Evolutionary conservation across 2,113 vertebrate species (phyloP).

Genomic region (human (Homo sapiens)): DNA sequence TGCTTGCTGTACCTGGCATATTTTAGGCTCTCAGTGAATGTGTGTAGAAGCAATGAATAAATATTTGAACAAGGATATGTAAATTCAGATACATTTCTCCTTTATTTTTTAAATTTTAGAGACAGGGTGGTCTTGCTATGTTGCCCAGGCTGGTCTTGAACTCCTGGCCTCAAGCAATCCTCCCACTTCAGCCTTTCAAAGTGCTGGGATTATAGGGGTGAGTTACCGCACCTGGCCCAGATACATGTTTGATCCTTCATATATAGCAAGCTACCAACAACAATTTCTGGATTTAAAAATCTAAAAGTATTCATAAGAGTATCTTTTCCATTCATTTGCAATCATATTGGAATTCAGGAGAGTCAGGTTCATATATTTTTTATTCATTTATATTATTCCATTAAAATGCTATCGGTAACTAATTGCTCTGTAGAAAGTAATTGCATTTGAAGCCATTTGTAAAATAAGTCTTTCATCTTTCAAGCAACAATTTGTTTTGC

Average conservation of each 20-base stretch:
- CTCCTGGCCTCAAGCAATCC: no score
- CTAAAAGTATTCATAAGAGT: background rate
- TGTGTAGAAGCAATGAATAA: background rate
- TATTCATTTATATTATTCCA: slow-evolving; percentile 17
- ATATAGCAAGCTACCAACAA: background rate
- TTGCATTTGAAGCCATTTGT: slow-evolving; percentile 29
- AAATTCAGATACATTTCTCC: background rate
- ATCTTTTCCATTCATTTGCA: slow-evolving; percentile 1
- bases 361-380: background rate
- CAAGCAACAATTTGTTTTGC: slow-evolving; percentile 23
- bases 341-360: background rate
- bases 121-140: no score
- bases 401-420: slow-evolving; percentile 4
- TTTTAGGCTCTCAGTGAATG: background rate
- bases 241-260: background rate
- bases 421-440: background rate
- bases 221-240: no score
- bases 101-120: no score
- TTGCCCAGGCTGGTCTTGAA: no score
- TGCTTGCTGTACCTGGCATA: background rate
- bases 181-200: no score
- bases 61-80: background rate
- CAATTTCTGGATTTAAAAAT: background rate
- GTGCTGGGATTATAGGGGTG: no score
- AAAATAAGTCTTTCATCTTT: slow-evolving; percentile 48